A percentile compares a stretch with the other conserved stretches of the same genome.
These are phyloP conservation scores for Drosophila affinis DNA, from an alignment of 2,888 invertebrate species.

Conservation along the genomic window DNA sequence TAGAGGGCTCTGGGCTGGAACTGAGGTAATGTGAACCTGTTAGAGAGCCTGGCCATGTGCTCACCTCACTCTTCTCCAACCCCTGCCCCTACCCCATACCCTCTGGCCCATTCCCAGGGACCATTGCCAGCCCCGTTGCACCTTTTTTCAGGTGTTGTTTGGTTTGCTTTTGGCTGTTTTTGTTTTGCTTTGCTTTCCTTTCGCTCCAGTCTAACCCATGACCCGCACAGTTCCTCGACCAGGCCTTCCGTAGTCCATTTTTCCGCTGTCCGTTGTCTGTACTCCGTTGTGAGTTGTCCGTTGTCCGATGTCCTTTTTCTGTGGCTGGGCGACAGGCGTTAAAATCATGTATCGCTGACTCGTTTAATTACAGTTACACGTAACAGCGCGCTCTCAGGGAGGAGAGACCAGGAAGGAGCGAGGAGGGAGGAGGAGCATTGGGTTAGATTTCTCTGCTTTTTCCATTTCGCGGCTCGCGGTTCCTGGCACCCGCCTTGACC, in stretches of 20 bases:
- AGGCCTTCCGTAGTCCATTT: slow-evolving; percentile 1
- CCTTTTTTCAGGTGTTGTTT: slow-evolving; percentile 44
- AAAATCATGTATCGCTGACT: slow-evolving; percentile 79
- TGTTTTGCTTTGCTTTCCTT: slow-evolving; percentile 17
- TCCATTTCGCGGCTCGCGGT: background rate
- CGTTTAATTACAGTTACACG: slow-evolving; percentile 77
- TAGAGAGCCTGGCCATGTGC: slow-evolving; percentile 38
- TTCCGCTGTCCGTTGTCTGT: slow-evolving; percentile 2
- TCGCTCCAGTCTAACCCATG: slow-evolving; percentile 10
- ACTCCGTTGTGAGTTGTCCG: background rate
- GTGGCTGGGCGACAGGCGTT: slow-evolving; percentile 72
- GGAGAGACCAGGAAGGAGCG: background rate
- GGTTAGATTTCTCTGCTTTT: slow-evolving; percentile 7
- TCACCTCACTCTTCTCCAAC: background rate
- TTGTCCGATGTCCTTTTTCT: slow-evolving; percentile 12
- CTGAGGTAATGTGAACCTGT: slow-evolving; percentile 69
- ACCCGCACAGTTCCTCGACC: slow-evolving; percentile 11
- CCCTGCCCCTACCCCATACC: background rate
- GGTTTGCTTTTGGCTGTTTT: slow-evolving; percentile 25
- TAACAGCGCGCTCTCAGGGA: slow-evolving; percentile 56
- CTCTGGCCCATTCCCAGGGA: background rate
- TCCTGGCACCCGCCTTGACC: background rate
- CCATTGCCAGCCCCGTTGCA: background rate
- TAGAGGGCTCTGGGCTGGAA: slow-evolving; percentile 24
- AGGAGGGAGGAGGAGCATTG: background rate